These are phyloP conservation scores for Lasioglossum albipes DNA, from an alignment of 1,140 invertebrate genomes.

Conservation along the genomic window DNA sequence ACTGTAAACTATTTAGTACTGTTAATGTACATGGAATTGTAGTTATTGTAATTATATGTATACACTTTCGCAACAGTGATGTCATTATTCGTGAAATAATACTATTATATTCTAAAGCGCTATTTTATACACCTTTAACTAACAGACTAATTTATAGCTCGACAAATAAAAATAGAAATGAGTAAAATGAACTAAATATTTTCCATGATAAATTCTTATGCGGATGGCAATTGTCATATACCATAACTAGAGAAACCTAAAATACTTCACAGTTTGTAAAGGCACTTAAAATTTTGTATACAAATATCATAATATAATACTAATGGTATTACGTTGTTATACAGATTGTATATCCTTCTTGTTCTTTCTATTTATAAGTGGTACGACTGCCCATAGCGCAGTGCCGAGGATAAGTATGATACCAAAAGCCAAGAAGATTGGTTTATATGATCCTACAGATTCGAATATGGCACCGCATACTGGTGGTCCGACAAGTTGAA, in stretches of 20 bases:
- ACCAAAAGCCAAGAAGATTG: slow-evolving; percentile 86
- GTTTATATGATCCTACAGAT: slow-evolving; percentile 83
- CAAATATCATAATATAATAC: slow-evolving; percentile 10
- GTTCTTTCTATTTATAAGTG: slow-evolving; percentile 82
- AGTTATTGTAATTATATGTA: background rate
- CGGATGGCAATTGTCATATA: slow-evolving; percentile 6
- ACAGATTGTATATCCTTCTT: slow-evolving; percentile 66
- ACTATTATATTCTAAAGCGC: background rate
- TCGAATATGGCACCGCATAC: slow-evolving; percentile 86
- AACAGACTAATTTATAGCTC: background rate
- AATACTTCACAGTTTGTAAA: slow-evolving; percentile 21
- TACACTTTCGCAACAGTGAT: background rate
- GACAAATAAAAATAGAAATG: background rate
- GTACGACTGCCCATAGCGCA: slow-evolving; percentile 85
- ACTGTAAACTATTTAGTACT: background rate
- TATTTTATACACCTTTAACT: background rate
- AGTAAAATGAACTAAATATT: background rate
- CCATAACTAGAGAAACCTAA: background rate
- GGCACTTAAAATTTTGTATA: slow-evolving; percentile 11
- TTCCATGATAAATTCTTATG: background rate
- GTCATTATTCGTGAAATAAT: background rate
- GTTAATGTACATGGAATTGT: background rate
- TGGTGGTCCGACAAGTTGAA: slow-evolving; percentile 89
- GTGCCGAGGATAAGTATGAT: slow-evolving; percentile 85
- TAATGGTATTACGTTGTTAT: slow-evolving; percentile 28